Base-by-base conservation (phyloP, 2,797 vertebrate genomes). In the Holocentrus rufus region DNA sequence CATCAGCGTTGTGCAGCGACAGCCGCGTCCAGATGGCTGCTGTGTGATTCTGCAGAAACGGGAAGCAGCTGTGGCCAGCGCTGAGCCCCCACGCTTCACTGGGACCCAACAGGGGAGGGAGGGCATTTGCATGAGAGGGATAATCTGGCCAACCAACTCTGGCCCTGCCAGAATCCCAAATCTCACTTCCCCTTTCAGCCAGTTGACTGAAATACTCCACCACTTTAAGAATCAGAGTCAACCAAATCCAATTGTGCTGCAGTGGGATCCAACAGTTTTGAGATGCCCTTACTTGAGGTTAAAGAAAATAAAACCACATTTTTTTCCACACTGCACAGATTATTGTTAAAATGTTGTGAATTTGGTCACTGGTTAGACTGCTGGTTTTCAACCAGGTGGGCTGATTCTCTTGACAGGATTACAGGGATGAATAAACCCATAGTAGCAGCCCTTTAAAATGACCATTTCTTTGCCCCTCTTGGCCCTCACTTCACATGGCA, bases 111-210 rank as follows among this genome's bases (percentile, higher is more conserved):
- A 81, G 27, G 87, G 88, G 92, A 93, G 92, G 93, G 90, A 93
- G 91, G 91, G 88, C 82, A 97, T 98, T 99, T 98, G 97, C 97
- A 99, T 98, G 94, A 93, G 88, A 94, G 91, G 94, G 93, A 97
- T 95, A 95, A 96, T 96, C 94, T 95, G 93, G 95, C 96, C 94
- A 94, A 95, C 90, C 92, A 92, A 91, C 91, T 91, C 88, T 76
- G 92, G 93, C 93, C 93, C 92, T 91, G 92, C 90, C 92, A 95
- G 94, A 94, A 97, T 97, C 94, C 90, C 94, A 93, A 87, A 93
- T 95, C 95, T 98, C 97, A 97, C 95, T 98, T 98, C 96, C 74
- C 72, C 89, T 93, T 93, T 92, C 79, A 79, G 74, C 58, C 82
- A 80, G 59, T 59, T 71, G 79, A 87, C 82, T 75, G 47, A 91